Evolutionary conservation across 2,888 invertebrate species (phyloP).

Genomic region (Cantharis nigra): DNA sequence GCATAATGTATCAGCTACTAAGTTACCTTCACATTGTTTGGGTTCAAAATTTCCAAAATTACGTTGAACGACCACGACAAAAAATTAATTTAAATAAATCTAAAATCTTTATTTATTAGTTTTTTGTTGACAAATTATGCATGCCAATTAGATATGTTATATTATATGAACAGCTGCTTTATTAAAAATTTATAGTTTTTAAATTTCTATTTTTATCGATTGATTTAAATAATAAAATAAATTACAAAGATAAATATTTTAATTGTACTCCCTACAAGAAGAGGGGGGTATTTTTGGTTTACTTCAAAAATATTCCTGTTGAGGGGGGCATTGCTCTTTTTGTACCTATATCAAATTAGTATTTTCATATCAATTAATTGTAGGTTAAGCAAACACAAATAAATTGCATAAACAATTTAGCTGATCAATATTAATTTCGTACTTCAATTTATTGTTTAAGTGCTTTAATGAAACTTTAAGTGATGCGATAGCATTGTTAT

Average conservation of each 20-base stretch:
- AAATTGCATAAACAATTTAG: not conserved
- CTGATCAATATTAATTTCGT: not conserved
- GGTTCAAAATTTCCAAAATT: not conserved
- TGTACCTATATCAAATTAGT: not conserved
- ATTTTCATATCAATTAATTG: not conserved
- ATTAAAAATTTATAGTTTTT: not conserved
- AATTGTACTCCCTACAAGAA: not conserved
- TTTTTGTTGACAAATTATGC: not conserved
- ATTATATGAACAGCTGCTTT: not conserved
- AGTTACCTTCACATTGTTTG: not conserved
- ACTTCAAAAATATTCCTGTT: too few species aligned
- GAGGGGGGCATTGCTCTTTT: not conserved
- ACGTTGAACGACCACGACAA: not conserved
- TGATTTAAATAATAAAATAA: not conserved
- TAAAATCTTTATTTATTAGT: not conserved
- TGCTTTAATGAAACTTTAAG: not conserved
- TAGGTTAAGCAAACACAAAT: not conserved
- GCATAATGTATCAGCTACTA: not conserved
- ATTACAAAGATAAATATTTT: not conserved
- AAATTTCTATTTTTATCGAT: not conserved
- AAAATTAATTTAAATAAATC: not conserved
- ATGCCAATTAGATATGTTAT: not conserved
- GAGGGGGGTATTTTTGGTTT: not conserved
- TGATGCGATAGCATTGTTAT: not conserved
- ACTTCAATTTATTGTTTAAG: not conserved